These are phyloP conservation scores for Cinclus cinclus DNA, from an alignment of 2,113 vertebrate genomes.

Conservation along the genomic window DNA sequence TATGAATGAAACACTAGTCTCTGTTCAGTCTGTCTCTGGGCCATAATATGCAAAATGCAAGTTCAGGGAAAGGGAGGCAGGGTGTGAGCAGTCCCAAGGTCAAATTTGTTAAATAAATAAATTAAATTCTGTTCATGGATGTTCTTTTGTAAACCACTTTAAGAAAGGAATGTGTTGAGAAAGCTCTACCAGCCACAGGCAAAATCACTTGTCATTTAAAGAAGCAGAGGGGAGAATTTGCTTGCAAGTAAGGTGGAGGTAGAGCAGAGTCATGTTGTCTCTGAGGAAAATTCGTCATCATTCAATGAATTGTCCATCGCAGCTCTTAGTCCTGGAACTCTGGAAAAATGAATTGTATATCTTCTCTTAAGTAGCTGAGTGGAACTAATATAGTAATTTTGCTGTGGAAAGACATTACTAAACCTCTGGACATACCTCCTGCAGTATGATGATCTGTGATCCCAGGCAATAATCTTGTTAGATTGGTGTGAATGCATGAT, in stretches of 20 bases:
- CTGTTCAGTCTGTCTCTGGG: not conserved
- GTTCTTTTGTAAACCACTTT: not conserved
- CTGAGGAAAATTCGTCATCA: not conserved
- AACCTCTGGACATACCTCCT: not conserved
- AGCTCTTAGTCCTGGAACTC: not conserved
- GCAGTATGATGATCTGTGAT: not conserved
- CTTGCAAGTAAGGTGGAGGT: not conserved
- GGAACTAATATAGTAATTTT: not conserved
- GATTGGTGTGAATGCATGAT: not conserved
- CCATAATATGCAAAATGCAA: not conserved
- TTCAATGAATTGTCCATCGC: not conserved
- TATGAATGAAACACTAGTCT: not conserved
- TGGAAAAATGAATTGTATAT: accelerated
- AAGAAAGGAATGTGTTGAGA: not conserved
- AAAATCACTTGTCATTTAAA: not conserved
- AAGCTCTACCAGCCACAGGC: not conserved
- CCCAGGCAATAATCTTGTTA: not conserved
- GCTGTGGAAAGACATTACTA: not conserved
- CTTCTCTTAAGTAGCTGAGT: not conserved
- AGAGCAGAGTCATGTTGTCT: accelerated
- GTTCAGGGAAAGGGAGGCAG: not conserved
- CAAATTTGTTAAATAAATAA: not conserved
- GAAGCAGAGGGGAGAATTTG: not conserved
- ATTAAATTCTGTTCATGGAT: not conserved
- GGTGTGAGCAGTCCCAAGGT: not conserved